Base-by-base conservation (phyloP, 2,888 invertebrate genomes). In the Petrolisthes manimaculis region DNA sequence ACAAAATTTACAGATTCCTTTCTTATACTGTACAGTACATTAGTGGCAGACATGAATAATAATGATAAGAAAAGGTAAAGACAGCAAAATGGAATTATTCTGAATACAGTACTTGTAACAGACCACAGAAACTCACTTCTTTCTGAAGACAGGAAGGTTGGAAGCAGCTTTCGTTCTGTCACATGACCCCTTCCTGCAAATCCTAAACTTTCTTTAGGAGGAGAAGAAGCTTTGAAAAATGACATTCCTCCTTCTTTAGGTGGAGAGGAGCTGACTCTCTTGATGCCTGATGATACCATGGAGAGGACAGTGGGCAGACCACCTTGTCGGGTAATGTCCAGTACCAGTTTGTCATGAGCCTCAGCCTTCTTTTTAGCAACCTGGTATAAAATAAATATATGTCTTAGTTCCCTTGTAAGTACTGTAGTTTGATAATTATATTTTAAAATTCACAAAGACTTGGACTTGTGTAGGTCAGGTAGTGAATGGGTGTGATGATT, bases 331-430 rank as follows among this genome's bases (percentile, higher is more conserved):
- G 89, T 89, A 14, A 89, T 85, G 69, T 89, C 89, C 77, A 89
- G 83, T 21, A 89, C 85, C 78, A 89, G 24, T 74, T 89, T 89
- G 82, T 86, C 89, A 53, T 89, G 85, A 53, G 71, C 74, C 67
- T 85, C 89, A 1, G 89, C 85, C 61, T 89, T 89, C 81, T 86
- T 89, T 83, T 89, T 89, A 6, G 89, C 89, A 69, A 89, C 83
- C 89, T 89, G 84, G 21, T 81, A 12, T 12, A 61, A 12, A 61
- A 61, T 18, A 21, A 51, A 18, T 6, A 81, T 84, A 56, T 80
- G 84, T 84, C 88, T 88, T 88, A 74, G 6, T 18, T 74, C 37
- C 37, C 37, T 37, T 37, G 37, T 37, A 0, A 37, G 37, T 37
- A 37, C 1, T 37, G 37, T 37, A 37, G 37, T 37, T 37, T 37